Evolutionary conservation across 2,797 vertebrate genomes (phyloP).

Genomic region (Enteromius trimaculatus): DNA sequence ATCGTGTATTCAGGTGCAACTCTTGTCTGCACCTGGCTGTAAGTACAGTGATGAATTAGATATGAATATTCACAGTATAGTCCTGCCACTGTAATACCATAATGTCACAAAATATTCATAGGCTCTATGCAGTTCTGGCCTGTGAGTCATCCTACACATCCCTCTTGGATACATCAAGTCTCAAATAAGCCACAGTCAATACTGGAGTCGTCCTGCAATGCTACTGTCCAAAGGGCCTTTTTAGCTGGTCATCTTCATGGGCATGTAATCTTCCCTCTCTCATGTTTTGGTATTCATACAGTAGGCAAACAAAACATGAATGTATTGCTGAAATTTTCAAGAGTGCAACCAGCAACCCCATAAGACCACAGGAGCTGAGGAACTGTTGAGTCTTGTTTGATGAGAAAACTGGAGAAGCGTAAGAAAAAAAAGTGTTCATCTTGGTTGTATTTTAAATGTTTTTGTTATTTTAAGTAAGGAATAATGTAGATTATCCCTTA

Average conservation of each 20-base stretch:
- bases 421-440: not conserved
- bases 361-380: not conserved
- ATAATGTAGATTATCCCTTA: no score
- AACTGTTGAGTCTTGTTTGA: not conserved
- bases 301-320: not conserved
- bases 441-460: not conserved
- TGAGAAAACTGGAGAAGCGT: not conserved
- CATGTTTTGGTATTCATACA: not conserved
- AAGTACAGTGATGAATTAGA: slow-evolving; percentile 52
- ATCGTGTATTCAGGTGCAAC: slow-evolving; percentile 25
- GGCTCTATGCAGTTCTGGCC: slow-evolving; percentile 35
- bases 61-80: slow-evolving; percentile 57
- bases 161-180: slow-evolving; percentile 28
- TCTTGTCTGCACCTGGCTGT: slow-evolving; percentile 39
- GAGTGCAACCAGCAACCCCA: not conserved
- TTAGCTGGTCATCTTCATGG: not conserved
- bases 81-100: slow-evolving; percentile 48
- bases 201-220: not conserved
- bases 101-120: slow-evolving; percentile 59
- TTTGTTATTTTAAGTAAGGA: not conserved
- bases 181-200: slow-evolving; percentile 48
- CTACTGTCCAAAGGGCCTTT: slow-evolving; percentile 18
- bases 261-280: not conserved
- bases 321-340: not conserved
- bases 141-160: slow-evolving; percentile 4